Base-by-base conservation (phyloP, 2,797 vertebrate genomes). In the Setipinna tenuifilis region DNA sequence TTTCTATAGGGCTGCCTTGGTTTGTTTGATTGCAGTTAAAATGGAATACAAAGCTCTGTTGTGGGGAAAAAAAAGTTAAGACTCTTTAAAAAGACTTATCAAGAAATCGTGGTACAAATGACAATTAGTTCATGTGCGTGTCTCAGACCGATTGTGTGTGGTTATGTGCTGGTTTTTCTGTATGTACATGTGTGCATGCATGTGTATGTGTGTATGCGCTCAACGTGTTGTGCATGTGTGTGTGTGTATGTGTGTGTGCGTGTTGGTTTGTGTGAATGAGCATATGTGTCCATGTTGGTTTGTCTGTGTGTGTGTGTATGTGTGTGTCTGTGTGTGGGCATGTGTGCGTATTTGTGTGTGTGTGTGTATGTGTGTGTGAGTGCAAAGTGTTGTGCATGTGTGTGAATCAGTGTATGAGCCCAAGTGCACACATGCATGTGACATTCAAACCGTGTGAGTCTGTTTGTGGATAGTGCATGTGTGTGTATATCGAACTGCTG, bases 331-430 rank as follows among this genome's bases (percentile, higher is more conserved):
- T 44, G 71, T 21, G 35, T 78, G 71, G 19, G 68, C 41, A 12
- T 41, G 2, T 46, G 68, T 50, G 91, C 86, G 91, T 90, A 92
- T 88, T 16, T 85, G 58, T 81, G 54, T 62, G 78, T 82, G 41
- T 80, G 23, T 83, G 83, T 44, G 44, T 58, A 7, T 35, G 87
- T n/a, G 19, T n/a, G 6, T 41, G 23, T 28, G 44, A 50, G 57
- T 14, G 59, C 21, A 57, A 9, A 41, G 31, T 54, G 35, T 41
- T 41, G 35, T 44, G 23, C 57, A 50, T 83, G 28, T 65, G 65
- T 65, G 85, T 85, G 57, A 57, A 48, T 25, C 11, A 44, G 14
- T 46, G 35, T 54, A 28, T 81, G 71, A 50, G 35, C 57, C 46
- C 41, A 31, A 85, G 68, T 84, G 81, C 35, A 50, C 81, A 81